Percentiles rank a stretch among this genome's conserved stretches.
phyloP scores from a whole-genome alignment of 2,888 invertebrate genomes.

The Aphidius colemani region DNA sequence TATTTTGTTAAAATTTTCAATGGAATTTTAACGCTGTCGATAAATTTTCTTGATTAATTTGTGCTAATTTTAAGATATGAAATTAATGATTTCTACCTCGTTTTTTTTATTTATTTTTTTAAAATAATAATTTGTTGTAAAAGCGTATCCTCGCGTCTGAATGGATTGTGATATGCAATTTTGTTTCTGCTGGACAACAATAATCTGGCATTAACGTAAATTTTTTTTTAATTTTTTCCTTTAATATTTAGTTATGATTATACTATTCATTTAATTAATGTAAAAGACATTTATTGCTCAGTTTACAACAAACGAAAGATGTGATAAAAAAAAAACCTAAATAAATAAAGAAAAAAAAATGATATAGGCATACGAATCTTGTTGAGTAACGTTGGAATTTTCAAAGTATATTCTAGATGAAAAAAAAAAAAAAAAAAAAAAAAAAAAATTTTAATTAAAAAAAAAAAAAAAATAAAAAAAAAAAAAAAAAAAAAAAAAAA shows the following conservation, averaged over 20 bases:
- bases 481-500: too few relatives aligned
- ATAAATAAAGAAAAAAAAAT: constrained; percentile 10
- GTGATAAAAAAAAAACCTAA: constrained; percentile 18
- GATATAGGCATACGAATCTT: constrained; percentile 25
- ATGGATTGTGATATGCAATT: constrained; percentile 29
- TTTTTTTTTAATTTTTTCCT: constrained; percentile 14
- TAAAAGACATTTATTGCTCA: constrained; percentile 22
- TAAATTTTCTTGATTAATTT: too few relatives aligned
- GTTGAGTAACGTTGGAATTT: constrained; percentile 25
- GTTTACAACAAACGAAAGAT: constrained; percentile 17
- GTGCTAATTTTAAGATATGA: neutral
- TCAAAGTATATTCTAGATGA: constrained; percentile 25
- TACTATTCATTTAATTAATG: neutral
- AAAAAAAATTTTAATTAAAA: too few relatives aligned
- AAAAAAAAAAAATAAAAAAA: too few relatives aligned
- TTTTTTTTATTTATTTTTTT: constrained; percentile 27
- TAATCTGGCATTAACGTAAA: constrained; percentile 3
- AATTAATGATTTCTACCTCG: constrained; percentile 36
- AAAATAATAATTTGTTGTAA: constrained; percentile 9
- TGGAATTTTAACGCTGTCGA: too few relatives aligned
- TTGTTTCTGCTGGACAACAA: constrained; percentile 12
- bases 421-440: too few relatives aligned
- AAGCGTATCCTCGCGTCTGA: constrained; percentile 17
- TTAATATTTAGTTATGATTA: neutral
- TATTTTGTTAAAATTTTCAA: too few relatives aligned